Conservation (phyloP, 2,797 vertebrate species). For the Tympanoctomys barrerae region DNA sequence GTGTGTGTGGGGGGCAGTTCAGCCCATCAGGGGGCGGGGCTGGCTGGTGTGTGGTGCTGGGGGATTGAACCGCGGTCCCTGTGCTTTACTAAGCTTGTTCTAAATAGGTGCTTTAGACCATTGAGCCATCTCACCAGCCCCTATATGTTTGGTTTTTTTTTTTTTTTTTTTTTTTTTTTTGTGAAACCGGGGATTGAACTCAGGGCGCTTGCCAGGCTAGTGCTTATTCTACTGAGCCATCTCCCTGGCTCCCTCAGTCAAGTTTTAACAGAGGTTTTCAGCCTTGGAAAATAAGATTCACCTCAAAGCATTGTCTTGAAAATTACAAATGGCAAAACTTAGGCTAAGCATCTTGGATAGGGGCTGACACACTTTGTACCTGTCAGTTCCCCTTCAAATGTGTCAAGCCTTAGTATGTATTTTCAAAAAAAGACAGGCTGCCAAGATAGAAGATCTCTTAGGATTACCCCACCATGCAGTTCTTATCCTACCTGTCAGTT, state of each 20-base stretch:
- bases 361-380: neutral
- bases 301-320: neutral
- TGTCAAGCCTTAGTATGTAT: neutral
- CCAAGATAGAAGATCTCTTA: neutral
- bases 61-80: too few species aligned
- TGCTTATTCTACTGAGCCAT: too few species aligned
- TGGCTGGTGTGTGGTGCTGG: too few species aligned
- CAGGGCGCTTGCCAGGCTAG: too few species aligned
- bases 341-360: neutral
- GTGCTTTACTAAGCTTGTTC: too few species aligned
- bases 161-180: too few species aligned
- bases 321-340: neutral
- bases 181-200: too few species aligned
- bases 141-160: too few species aligned
- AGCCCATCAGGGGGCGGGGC: too few species aligned
- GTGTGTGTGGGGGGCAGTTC: too few species aligned
- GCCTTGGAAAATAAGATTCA: neutral
- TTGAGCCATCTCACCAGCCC: too few species aligned
- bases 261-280: neutral
- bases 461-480: neutral
- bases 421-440: neutral
- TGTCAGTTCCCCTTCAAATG: neutral
- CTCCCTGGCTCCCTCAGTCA: neutral
- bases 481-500: neutral
- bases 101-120: too few species aligned